These are phyloP conservation scores for Galaxias olidus DNA, from an alignment of 2,797 vertebrate species.

Conservation along the genomic window DNA sequence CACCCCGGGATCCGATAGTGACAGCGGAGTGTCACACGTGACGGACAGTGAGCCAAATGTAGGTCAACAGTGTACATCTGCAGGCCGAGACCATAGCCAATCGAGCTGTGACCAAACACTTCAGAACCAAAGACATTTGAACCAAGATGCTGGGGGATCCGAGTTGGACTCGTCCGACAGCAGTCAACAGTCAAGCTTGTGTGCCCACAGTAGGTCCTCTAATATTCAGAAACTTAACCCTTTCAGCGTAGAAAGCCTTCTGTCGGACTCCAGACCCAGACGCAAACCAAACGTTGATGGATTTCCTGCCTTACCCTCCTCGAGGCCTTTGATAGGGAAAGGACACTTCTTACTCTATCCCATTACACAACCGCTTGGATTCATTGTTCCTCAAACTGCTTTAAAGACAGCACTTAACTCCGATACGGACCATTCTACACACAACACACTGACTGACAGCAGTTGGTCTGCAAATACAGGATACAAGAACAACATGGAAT, in stretches of 20 bases:
- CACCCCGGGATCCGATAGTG: constrained; percentile 92
- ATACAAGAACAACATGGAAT: constrained; percentile 51
- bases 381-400: constrained; percentile 90
- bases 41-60: constrained; percentile 82
- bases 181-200: constrained; percentile 69
- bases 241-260: constrained; percentile 95
- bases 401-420: constrained; percentile 71
- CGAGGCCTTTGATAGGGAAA: constrained; percentile 87
- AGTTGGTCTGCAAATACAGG: constrained; percentile 53
- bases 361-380: constrained; percentile 92
- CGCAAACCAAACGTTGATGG: constrained; percentile 83
- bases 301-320: constrained; percentile 81
- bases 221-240: constrained; percentile 91
- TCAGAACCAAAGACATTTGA: constrained; percentile 80
- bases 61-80: too few relatives aligned
- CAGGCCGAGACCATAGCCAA: constrained; percentile 68
- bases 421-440: constrained; percentile 51
- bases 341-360: constrained; percentile 94
- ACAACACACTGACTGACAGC: constrained; percentile 65
- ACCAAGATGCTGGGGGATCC: constrained; percentile 73
- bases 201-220: constrained; percentile 68
- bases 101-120: constrained; percentile 77
- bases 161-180: constrained; percentile 81
- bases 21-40: constrained; percentile 87
- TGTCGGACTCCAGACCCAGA: constrained; percentile 88